Percentiles rank a stretch among this genome's conserved stretches.
phyloP scores from a whole-genome alignment of 2,888 invertebrate genomes.

The Serrognathus titanus region DNA sequence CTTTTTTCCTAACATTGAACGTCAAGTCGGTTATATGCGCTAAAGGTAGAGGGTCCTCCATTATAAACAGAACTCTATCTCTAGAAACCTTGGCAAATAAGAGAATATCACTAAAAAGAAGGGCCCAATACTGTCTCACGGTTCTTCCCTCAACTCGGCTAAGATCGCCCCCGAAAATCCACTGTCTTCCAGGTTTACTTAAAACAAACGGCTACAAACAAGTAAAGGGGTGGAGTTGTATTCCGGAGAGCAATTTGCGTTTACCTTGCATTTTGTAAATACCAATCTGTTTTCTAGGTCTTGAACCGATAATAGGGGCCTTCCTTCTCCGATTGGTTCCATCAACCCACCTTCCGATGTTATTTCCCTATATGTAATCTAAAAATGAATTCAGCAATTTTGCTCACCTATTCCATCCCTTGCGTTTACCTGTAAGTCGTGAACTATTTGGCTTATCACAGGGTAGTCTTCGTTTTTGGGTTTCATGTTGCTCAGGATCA shows the following conservation, averaged over 20 bases:
- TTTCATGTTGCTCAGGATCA: conserved; percentile 51
- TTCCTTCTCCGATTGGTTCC: conserved; percentile 81
- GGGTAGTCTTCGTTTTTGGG: conserved; percentile 51
- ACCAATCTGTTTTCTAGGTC: conserved; percentile 84
- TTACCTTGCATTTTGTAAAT: conserved; percentile 83
- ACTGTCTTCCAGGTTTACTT: conserved; percentile 79
- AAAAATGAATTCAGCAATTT: conserved; percentile 29
- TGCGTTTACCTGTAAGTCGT: conserved; percentile 47
- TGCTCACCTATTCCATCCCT: too few species aligned
- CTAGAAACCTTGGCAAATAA: conserved; percentile 83
- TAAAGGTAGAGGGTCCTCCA: conserved; percentile 80
- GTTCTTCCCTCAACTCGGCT: conserved; percentile 79
- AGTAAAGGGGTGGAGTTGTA: not conserved
- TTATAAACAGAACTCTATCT: conserved; percentile 82
- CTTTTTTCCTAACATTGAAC: conserved; percentile 82
- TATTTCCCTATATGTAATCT: conserved; percentile 75
- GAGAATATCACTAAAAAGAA: conserved; percentile 79
- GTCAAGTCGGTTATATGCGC: conserved; percentile 77
- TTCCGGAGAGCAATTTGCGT: conserved; percentile 14
- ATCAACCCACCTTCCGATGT: conserved; percentile 80
- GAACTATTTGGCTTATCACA: conserved; percentile 50
- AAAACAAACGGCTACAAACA: conserved; percentile 71
- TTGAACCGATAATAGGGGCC: conserved; percentile 75
- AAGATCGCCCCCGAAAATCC: conserved; percentile 86
- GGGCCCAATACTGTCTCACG: conserved; percentile 79